Base-by-base conservation (phyloP, 2,888 invertebrate species). In the Apamea epomidion region DNA sequence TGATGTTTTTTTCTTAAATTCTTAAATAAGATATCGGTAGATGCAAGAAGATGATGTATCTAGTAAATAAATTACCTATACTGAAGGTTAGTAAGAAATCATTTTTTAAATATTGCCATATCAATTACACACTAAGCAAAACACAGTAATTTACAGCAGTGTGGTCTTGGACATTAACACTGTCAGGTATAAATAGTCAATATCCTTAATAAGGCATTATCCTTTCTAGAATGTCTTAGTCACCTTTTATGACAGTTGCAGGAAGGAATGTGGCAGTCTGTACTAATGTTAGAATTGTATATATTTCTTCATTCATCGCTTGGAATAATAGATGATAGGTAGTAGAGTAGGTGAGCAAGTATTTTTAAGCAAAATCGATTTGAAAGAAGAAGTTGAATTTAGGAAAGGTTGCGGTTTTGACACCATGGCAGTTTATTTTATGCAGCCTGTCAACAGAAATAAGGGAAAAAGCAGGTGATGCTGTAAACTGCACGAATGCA, bases 201-300 rank as follows among this genome's bases (percentile, higher is more conserved):
- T 83, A 67, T 54, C 54, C 75, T 83, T 83, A 86, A 82, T 86
- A 83, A 64, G 83, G 83, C 86, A 82, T 83, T 82, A 82, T 75
- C 76, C 82, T 83, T 83, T 86, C 86, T 67, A 82, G 69, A 83
- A 86, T 86, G 70, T 71, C 54, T 83, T 86, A 83, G 83, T 83
- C 83, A 83, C 82, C 70, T 71, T 82, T 83, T 86, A 83, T 83
- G 83, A 83, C 83, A 82, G 65, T 74, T 82, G 16, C 45, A 54
- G 51, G 70, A 86, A 86, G 86, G 86, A 83, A 83, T 83, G 83
- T 37, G 29, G 65, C 21, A 6, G 54, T n/a, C 45, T 83, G 42
- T 58, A 58, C 60, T 64, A 29, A 71, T 45, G 84, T 67, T 67
- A 48, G 21, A 48, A 69, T 48, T 69, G 25, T 79, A 60, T 48